Evolutionary conservation across 2,888 invertebrate genomes (phyloP).

Genomic region (Thymelicus acteon): DNA sequence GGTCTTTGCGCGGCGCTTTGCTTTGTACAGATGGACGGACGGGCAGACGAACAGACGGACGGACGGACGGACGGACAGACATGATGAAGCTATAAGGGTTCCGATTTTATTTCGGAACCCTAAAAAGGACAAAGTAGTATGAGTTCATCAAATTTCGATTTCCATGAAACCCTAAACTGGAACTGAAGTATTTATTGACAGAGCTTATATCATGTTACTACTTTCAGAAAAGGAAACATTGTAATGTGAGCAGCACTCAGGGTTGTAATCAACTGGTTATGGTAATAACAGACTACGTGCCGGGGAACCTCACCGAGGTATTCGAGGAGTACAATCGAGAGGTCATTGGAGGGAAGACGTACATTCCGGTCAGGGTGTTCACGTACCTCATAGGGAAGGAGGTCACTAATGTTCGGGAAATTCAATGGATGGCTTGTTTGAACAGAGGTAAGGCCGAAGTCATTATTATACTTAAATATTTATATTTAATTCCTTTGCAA

Average conservation of each 20-base stretch:
- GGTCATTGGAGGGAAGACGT: constrained; percentile 84
- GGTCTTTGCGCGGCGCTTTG: too few species aligned
- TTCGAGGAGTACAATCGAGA: constrained; percentile 92
- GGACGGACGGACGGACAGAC: too few species aligned
- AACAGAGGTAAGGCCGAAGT: constrained; percentile 89
- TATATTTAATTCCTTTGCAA: too few species aligned
- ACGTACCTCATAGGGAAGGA: constrained; percentile 98
- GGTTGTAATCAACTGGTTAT: constrained; percentile 98
- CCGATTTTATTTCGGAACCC: too few species aligned
- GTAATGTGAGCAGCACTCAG: constrained; percentile 70
- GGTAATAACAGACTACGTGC: constrained; percentile 97
- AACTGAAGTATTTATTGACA: not conserved
- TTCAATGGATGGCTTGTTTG: constrained; percentile 97
- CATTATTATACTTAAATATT: not conserved
- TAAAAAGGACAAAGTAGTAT: too few species aligned
- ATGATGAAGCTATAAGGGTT: too few species aligned
- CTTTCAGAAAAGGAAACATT: constrained; percentile 61
- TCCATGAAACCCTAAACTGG: not conserved
- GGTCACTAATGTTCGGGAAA: constrained; percentile 94
- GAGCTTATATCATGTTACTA: not conserved
- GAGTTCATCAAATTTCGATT: too few species aligned
- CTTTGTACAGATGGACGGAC: too few species aligned
- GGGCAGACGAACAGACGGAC: too few species aligned
- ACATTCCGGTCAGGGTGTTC: constrained; percentile 95
- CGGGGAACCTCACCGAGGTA: constrained; percentile 93